These are phyloP conservation scores for Fragum whitleyi DNA, from an alignment of 2,888 invertebrate genomes.

Conservation along the genomic window DNA sequence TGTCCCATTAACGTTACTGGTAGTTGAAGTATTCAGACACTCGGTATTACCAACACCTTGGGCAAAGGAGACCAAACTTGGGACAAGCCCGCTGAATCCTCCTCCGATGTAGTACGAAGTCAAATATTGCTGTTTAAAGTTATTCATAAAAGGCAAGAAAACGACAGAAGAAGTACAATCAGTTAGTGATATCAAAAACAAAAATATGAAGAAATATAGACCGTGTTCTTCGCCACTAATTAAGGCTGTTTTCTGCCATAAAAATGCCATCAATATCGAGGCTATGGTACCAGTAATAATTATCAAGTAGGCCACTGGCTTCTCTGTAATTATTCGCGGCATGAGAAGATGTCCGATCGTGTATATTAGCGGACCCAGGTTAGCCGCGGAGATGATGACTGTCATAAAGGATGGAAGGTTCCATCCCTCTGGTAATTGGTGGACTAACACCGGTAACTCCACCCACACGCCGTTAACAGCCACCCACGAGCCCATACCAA, in stretches of 20 bases:
- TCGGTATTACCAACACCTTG: constrained; percentile 90
- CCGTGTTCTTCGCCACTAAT: constrained; percentile 85
- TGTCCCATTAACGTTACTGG: constrained; percentile 84
- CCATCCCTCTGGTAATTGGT: constrained; percentile 95
- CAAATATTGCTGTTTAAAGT: constrained; percentile 90
- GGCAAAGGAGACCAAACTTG: constrained; percentile 91
- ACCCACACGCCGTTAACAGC: constrained; percentile 95
- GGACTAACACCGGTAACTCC: constrained; percentile 94
- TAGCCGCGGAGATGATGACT: constrained; percentile 92
- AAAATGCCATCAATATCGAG: constrained; percentile 85
- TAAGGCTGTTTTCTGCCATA: constrained; percentile 87
- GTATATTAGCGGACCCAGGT: constrained; percentile 90
- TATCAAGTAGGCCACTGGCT: constrained; percentile 85
- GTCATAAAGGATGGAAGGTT: constrained; percentile 93
- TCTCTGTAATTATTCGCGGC: constrained; percentile 76
- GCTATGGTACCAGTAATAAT: constrained; percentile 85
- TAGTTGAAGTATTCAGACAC: constrained; percentile 65
- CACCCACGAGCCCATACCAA: constrained; percentile 91
- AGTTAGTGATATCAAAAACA: constrained; percentile 90
- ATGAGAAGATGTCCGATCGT: constrained; percentile 46
- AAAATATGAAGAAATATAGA: constrained; percentile 87
- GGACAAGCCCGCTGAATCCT: constrained; percentile 89
- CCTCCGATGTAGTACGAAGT: constrained; percentile 90
- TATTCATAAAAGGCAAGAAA: constrained; percentile 93
- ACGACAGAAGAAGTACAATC: constrained; percentile 95